Conservation (phyloP, 1,140 invertebrate species). For the Caenorhabditis tropicalis region DNA sequence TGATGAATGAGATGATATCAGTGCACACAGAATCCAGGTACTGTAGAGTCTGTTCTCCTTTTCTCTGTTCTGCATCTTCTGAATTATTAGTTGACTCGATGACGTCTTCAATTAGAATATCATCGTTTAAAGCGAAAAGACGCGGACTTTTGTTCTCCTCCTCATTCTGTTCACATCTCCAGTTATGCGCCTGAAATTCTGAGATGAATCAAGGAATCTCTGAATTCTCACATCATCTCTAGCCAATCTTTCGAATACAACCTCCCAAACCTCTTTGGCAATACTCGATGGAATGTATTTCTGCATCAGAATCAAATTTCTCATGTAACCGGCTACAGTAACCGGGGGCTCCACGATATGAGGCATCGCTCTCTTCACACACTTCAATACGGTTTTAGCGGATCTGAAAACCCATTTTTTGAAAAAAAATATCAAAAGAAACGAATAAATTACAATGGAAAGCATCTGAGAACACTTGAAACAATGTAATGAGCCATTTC, state of each 20-base stretch:
- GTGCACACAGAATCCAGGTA: conserved; percentile 13
- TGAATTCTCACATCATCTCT: conserved; percentile 34
- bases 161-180: background rate
- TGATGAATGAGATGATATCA: background rate
- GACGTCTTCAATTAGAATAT: conserved; percentile 26
- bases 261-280: conserved; percentile 37
- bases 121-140: background rate
- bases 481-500: conserved; percentile 43
- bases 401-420: background rate
- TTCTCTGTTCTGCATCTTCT: background rate
- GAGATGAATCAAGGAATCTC: background rate
- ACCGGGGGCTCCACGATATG: background rate
- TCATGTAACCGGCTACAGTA: conserved; percentile 15
- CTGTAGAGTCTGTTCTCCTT: conserved; percentile 5
- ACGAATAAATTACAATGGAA: conserved; percentile 29
- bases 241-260: conserved; percentile 24
- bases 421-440: background rate
- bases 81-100: background rate
- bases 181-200: background rate
- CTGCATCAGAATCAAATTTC: conserved; percentile 41
- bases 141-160: background rate
- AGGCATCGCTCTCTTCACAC: background rate
- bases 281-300: conserved; percentile 29
- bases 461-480: conserved; percentile 40
- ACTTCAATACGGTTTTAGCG: conserved; percentile 3